These are phyloP conservation scores for Nasonia vitripennis DNA, from an alignment of 1,140 invertebrate genomes.

Conservation along the genomic window DNA sequence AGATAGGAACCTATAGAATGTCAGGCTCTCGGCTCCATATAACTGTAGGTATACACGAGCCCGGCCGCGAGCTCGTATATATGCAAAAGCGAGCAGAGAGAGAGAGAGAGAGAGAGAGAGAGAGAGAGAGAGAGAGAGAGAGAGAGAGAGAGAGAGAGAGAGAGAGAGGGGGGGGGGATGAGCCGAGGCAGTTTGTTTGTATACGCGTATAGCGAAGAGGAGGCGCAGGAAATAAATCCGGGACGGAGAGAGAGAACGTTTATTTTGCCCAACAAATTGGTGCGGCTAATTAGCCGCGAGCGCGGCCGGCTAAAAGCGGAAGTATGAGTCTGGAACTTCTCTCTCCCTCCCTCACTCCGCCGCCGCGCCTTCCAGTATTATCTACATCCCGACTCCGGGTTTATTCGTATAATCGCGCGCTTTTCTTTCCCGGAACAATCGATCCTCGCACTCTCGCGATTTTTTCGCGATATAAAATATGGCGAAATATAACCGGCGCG, in stretches of 20 bases:
- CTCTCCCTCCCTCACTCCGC: not conserved
- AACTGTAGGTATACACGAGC: conserved; percentile 36
- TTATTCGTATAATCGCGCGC: not conserved
- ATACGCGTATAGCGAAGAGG: not conserved
- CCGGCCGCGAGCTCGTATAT: not conserved
- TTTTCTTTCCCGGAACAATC: not conserved
- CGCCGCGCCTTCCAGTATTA: not conserved
- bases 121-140: not conserved
- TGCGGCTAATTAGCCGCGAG: conserved; percentile 69
- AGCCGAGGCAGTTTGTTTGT: not conserved
- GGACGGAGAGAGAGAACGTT: conserved; percentile 61
- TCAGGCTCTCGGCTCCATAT: conserved; percentile 35
- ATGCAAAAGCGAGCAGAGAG: not conserved
- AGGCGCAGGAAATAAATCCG: not conserved
- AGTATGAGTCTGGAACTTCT: conserved; percentile 48
- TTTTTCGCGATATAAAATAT: not conserved
- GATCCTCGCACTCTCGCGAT: too few relatives aligned
- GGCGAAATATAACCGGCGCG: too few relatives aligned
- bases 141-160: not conserved
- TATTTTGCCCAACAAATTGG: conserved; percentile 72
- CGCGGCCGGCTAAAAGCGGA: conserved; percentile 58
- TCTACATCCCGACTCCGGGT: not conserved
- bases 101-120: not conserved
- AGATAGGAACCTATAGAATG: conserved; percentile 51
- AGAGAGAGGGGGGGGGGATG: not conserved